Percentiles rank a stretch among this genome's conserved stretches.
Evolutionary conservation across 2,888 invertebrate species (phyloP).

Genomic region (Mythimna ferrago): DNA sequence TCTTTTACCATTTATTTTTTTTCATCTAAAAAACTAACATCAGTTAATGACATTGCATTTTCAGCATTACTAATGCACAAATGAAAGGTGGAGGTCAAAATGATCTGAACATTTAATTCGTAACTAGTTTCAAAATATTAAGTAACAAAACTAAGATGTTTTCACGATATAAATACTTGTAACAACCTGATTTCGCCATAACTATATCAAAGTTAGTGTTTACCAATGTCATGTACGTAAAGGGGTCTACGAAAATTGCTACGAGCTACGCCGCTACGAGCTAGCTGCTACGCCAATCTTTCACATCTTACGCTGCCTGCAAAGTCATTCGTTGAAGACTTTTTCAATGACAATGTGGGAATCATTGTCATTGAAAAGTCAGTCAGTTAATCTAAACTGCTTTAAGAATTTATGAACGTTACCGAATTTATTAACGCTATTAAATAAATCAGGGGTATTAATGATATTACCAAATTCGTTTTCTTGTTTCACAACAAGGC

Average conservation of each 20-base stretch:
- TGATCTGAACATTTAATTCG: slow-evolving; percentile 73
- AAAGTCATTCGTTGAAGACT: slow-evolving; percentile 6
- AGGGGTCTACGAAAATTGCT: slow-evolving; percentile 61
- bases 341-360: slow-evolving; percentile 24
- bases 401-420: background rate
- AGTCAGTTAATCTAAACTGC: slow-evolving; percentile 1
- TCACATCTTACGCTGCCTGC: slow-evolving; percentile 32
- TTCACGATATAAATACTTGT: slow-evolving; percentile 57
- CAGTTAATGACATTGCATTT: slow-evolving; percentile 56
- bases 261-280: slow-evolving; percentile 65
- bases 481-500: slow-evolving; percentile 71
- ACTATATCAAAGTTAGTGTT: slow-evolving; percentile 37
- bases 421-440: slow-evolving; percentile 1
- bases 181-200: slow-evolving; percentile 53
- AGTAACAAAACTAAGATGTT: slow-evolving; percentile 69
- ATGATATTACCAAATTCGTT: slow-evolving; percentile 46
- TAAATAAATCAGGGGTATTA: slow-evolving; percentile 32
- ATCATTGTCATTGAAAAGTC: no score
- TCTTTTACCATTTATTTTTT: slow-evolving; percentile 26
- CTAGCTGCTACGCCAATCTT: slow-evolving; percentile 47
- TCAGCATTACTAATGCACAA: slow-evolving; percentile 59
- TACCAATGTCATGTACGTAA: slow-evolving; percentile 29
- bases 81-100: slow-evolving; percentile 75
- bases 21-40: slow-evolving; percentile 36
- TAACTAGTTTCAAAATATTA: slow-evolving; percentile 74